Base-by-base conservation (phyloP, 2,797 vertebrate genomes). In the Gorsachius magnificus region DNA sequence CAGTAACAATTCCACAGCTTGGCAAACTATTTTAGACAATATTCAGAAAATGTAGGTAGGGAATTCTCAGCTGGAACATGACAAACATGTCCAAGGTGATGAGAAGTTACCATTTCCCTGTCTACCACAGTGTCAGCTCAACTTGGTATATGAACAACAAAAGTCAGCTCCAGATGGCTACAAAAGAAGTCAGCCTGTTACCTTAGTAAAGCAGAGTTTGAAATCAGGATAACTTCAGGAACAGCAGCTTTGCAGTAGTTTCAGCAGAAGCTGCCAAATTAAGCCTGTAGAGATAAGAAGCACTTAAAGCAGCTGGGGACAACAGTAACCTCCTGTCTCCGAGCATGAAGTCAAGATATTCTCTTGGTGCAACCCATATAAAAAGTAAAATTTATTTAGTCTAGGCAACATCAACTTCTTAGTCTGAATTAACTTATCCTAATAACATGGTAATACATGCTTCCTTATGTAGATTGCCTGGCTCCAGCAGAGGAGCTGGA, bases 161-260 rank as follows among this genome's bases (percentile, higher is more conserved):
- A 95, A 95, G 79, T 78, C 68, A 83, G 79, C 72, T 91, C 91
- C 93, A 95, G 89, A 89, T 85, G 79, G 84, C 64, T 86, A 48
- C 35, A 92, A 83, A 93, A 51, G 50, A 74, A 93, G 12, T 89
- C 68, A 93, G 81, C 57, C 76, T 91, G 69, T 91, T 92, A 77
- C 45, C 75, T 83, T 74, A 63, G 46, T 41, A 72, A 95, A 74
- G 48, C 70, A 89, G 82, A 82, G 51, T 69, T 65, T 57, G 63
- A 96, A 91, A 86, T 60, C 35, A 83, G 53, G 21, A 35, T 86
- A 83, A 66, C 41, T 86, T 89, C 48, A 61, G 45, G 69, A 96
- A 60, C 35, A 74, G 18, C 16, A 58, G 11, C 48, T 87, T 90
- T 77, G 31, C 70, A 76, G 69, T 82, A 79, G 70, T 79, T 94